Percentiles rank a stretch among this genome's conserved stretches.
These are phyloP conservation scores for Thamnophis sirtalis DNA, from an alignment of 2,113 vertebrate species.

Conservation along the genomic window DNA sequence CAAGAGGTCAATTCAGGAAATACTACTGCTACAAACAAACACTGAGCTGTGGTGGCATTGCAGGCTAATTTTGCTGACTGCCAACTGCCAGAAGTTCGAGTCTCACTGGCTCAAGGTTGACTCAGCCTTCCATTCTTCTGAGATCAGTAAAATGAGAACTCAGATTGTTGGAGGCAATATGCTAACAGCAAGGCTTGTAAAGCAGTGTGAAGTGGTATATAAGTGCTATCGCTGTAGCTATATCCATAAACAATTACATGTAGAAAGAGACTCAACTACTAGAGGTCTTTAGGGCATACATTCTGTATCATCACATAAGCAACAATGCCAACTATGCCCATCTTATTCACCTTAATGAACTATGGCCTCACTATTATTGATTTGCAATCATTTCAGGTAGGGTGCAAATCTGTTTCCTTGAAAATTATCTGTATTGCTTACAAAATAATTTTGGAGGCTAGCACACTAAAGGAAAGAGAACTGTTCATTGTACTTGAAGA, in stretches of 20 bases:
- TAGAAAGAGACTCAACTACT: neutral
- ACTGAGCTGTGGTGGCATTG: too few species aligned
- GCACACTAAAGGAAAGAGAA: neutral
- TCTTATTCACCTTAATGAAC: neutral
- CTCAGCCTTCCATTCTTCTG: too few species aligned
- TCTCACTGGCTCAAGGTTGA: too few species aligned
- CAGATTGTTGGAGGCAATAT: too few species aligned
- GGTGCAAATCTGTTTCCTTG: neutral
- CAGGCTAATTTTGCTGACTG: too few species aligned
- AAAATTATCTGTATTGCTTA: neutral
- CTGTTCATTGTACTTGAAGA: neutral
- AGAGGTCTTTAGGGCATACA: neutral
- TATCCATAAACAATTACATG: neutral
- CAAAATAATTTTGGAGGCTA: neutral
- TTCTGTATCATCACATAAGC: neutral
- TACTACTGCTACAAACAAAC: neutral
- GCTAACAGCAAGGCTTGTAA: too few species aligned
- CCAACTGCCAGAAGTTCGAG: too few species aligned
- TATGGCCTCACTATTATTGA: too few species aligned
- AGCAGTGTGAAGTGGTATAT: too few species aligned
- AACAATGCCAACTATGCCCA: neutral
- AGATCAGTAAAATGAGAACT: too few species aligned
- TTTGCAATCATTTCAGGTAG: neutral
- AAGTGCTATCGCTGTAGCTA: neutral
- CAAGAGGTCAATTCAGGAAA: neutral